Base-by-base conservation (phyloP, 2,888 invertebrate species). In the Iselma pallidipennis region DNA sequence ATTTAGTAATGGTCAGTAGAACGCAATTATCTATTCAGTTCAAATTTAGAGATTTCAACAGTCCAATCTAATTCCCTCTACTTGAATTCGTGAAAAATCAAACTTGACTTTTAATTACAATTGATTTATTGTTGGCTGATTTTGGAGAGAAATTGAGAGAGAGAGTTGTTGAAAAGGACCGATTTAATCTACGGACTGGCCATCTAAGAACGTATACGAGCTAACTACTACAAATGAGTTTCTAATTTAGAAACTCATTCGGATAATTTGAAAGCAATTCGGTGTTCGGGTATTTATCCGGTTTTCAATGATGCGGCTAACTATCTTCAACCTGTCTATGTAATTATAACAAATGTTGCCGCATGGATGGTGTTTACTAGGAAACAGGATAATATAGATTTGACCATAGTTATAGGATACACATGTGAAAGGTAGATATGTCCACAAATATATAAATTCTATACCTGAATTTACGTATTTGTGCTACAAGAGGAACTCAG, bases 211-310 rank as follows among this genome's bases (percentile, higher is more conserved):
- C 57, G 37, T 23, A n/a, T n/a, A 54, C 49, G 12, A 29, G 29
- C 12, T 29, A 29, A 29, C 29, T 63, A 63, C 58, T 63, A 63
- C 58, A 61, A 65, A 65, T 55, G 66, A 66, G 66, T 65, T 68
- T 65, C 66, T 66, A 68, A 63, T 70, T 70, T 63, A 59, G 65
- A 66, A 68, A 70, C 63, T 67, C 61, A 65, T 59, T 53, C 56
- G 63, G 59, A 70, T 67, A 67, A 68, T 69, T 67, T 72, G 58
- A 72, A 71, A 72, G 72, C 72, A 66, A 67, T 72, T 68, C 68
- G 59, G 58, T 72, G 71, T 71, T 64, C 56, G 49, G 61, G 50
- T 55, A 61, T 61, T 61, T 57, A 61, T 52, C 52, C 54, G n/a
- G 49, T 50, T 61, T 61, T 50, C 61, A 54, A 60, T 55, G 51